phyloP scores from a whole-genome alignment of 2,797 vertebrate genomes.

The Stomatorhinus walkeri region DNA sequence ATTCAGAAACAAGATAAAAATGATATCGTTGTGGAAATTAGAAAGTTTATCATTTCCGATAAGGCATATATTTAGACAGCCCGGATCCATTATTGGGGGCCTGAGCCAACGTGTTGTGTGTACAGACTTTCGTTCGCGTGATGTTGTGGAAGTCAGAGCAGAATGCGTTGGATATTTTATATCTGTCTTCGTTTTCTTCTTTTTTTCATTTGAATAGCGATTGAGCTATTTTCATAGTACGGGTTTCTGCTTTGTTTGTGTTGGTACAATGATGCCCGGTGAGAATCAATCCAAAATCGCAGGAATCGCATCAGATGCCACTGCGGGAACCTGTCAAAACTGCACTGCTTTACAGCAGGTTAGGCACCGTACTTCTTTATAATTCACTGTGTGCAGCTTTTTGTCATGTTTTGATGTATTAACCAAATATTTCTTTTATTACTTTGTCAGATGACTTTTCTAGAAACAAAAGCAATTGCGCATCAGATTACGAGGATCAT shows the following conservation, averaged over 20 bases:
- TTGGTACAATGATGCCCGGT: conserved; percentile 83
- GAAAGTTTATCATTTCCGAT: conserved; percentile 8
- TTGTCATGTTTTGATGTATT: neutral
- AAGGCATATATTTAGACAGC: conserved; percentile 27
- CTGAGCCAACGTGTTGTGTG: conserved; percentile 54
- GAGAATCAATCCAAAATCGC: conserved; percentile 68
- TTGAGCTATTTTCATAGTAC: neutral
- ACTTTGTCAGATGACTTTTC: neutral
- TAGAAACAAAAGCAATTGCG: neutral
- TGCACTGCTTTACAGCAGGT: conserved; percentile 71
- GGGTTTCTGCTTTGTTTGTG: neutral
- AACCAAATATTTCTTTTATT: neutral
- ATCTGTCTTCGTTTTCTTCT: neutral
- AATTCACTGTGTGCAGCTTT: neutral
- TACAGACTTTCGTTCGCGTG: conserved; percentile 51
- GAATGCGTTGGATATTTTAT: neutral
- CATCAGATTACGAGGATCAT: neutral
- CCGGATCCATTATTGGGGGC: conserved; percentile 51
- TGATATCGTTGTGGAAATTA: neutral
- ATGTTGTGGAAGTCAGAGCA: conserved; percentile 47
- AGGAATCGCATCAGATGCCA: conserved; percentile 63
- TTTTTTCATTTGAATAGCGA: neutral
- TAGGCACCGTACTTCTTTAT: neutral
- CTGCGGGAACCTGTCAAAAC: conserved; percentile 67
- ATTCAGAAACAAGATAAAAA: neutral